These are phyloP conservation scores for Mustela lutreola DNA, from an alignment of 2,113 vertebrate species.

Conservation along the genomic window DNA sequence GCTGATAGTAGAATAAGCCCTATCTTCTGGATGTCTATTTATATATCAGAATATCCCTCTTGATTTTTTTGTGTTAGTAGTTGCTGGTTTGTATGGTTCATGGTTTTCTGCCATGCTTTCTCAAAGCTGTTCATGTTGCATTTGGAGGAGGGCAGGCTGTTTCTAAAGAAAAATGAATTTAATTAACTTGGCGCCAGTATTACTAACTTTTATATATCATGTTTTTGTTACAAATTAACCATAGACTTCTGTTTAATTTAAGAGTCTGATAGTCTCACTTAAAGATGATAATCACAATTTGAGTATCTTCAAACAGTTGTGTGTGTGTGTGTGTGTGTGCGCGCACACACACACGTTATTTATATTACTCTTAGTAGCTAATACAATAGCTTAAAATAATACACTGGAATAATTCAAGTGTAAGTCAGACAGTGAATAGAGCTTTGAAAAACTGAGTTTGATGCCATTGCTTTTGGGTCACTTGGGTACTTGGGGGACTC, in stretches of 20 bases:
- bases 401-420: neutral
- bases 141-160: slow-evolving; percentile 48
- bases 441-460: neutral
- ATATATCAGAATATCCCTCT: neutral
- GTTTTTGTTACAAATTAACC: slow-evolving; percentile 69
- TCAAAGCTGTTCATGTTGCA: slow-evolving; percentile 29
- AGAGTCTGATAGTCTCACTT: slow-evolving; percentile 25
- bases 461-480: neutral
- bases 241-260: slow-evolving; percentile 67
- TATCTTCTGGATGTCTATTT: neutral
- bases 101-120: neutral
- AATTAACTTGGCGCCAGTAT: slow-evolving; percentile 74
- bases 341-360: neutral
- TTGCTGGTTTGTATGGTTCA: neutral
- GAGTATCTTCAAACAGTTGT: slow-evolving; percentile 52
- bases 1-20: neutral
- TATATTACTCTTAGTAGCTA: slow-evolving; percentile 36
- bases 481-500: neutral
- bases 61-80: slow-evolving; percentile 14
- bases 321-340: neutral
- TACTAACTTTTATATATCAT: slow-evolving; percentile 65
- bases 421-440: neutral
- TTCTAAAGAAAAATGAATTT: slow-evolving; percentile 67
- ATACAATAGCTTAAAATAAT: slow-evolving; percentile 16
- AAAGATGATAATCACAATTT: slow-evolving; percentile 64